Percentiles rank a stretch among this genome's conserved stretches.
Conservation (phyloP, 1,140 invertebrate species). For the Microplitis demolitor region DNA sequence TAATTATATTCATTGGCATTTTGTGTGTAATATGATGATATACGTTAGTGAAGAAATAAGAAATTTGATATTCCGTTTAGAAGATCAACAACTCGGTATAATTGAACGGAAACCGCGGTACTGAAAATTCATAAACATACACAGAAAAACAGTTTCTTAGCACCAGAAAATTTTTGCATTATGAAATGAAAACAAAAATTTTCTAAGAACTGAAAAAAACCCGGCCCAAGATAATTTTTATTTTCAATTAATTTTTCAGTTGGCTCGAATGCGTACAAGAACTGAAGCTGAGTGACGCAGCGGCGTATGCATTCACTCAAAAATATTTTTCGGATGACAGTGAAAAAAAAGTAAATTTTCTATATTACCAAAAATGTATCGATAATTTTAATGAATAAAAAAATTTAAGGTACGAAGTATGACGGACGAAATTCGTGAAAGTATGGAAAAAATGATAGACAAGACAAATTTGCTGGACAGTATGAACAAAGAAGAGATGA, state of each 20-base stretch:
- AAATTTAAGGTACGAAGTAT: slow-evolving; percentile 69
- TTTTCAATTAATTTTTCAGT: neutral
- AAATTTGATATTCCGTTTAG: neutral
- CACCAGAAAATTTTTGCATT: too few species aligned
- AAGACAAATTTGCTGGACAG: slow-evolving; percentile 81
- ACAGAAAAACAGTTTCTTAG: too few species aligned
- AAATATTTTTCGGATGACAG: slow-evolving; percentile 19
- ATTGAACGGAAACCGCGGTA: slow-evolving; percentile 12
- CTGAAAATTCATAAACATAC: neutral
- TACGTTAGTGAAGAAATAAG: slow-evolving; percentile 30
- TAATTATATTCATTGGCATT: slow-evolving; percentile 42
- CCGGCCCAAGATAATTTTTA: too few species aligned
- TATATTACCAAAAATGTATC: neutral
- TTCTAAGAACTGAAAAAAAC: too few species aligned
- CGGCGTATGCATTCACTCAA: slow-evolving; percentile 21
- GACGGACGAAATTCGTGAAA: slow-evolving; percentile 74
- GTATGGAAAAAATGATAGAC: slow-evolving; percentile 73
- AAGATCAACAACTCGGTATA: slow-evolving; percentile 9
- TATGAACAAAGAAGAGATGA: slow-evolving; percentile 70
- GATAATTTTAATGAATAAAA: slow-evolving; percentile 21
- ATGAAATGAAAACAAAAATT: too few species aligned
- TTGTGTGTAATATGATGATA: slow-evolving; percentile 27
- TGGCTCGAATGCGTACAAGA: slow-evolving; percentile 24
- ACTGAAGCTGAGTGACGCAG: slow-evolving; percentile 21
- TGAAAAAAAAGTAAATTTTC: slow-evolving; percentile 10